phyloP scores from a whole-genome alignment of 1,140 invertebrate genomes.

The Drosophila sproati region DNA sequence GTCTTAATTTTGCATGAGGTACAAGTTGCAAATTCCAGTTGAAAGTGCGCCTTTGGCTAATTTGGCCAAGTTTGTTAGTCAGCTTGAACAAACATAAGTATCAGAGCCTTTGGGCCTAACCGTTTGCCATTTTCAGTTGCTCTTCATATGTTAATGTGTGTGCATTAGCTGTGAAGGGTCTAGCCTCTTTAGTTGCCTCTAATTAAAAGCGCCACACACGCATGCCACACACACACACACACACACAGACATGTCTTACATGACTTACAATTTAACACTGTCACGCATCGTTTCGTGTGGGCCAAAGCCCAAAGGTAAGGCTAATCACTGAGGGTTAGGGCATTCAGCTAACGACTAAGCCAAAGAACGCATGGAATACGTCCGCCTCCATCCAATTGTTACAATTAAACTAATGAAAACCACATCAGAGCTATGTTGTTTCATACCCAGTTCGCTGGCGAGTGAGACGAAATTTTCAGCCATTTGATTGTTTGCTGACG shows the following conservation, averaged over 20 bases:
- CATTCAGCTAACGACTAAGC: constrained; percentile 28
- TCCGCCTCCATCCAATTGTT: constrained; percentile 51
- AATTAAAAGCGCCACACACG: constrained; percentile 70
- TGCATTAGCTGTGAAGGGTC: constrained; percentile 53
- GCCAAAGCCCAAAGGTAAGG: constrained; percentile 53
- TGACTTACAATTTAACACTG: constrained; percentile 72
- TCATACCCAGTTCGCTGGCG: constrained; percentile 64
- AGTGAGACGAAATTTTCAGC: not conserved
- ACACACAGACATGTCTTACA: constrained; percentile 34
- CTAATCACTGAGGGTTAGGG: constrained; percentile 63
- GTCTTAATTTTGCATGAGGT: constrained; percentile 19
- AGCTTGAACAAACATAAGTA: constrained; percentile 13
- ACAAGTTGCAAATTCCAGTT: constrained; percentile 5
- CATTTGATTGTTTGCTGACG: constrained; percentile 42
- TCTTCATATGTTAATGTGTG: constrained; percentile 79
- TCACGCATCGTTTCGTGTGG: constrained; percentile 76
- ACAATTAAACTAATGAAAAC: constrained; percentile 82
- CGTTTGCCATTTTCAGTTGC: constrained; percentile 50
- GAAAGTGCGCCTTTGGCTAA: constrained; percentile 49
- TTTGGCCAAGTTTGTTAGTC: constrained; percentile 50
- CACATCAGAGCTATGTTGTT: constrained; percentile 74
- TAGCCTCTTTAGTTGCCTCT: constrained; percentile 63
- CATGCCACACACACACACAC: constrained; percentile 16
- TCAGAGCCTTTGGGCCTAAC: constrained; percentile 14
- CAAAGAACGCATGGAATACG: not conserved